Base-by-base conservation (phyloP, 1,140 invertebrate species). In the Sycobia sp. region DNA sequence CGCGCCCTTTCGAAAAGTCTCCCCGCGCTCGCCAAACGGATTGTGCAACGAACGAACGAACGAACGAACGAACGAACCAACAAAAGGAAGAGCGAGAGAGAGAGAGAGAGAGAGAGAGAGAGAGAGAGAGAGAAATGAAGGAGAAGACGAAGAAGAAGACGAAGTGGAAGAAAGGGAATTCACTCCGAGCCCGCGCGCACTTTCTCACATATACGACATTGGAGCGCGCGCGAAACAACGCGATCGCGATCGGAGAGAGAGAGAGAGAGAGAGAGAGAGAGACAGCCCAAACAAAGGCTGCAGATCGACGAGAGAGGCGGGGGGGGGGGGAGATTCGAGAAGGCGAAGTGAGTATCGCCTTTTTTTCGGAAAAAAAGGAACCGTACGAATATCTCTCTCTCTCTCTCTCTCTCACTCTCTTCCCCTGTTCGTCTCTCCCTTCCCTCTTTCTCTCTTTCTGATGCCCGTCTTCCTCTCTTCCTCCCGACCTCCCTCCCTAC, bases 301-400 rank as follows among this genome's bases (percentile, higher is more conserved):
- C n/a, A 22, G 34, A 7, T 10, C 38, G 54, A 56, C 18, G 20
- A 29, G 25, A 20, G 39, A 65, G 54, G 43, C 22, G 32, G 20
- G 53, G 34, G 25, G 58, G 53, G 58, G 23, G 29, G 34, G 18
- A 49, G 53, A 53, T 51, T 43, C 49, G 27, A 44, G 39, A 50
- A 49, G 32, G 16, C 25, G 38, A 36, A 18, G 8, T 13, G 20
- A 20, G 54, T 41, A 46, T 46, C 2, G 39, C 49, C 38, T 61
- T 61, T n/a, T n/a, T 61, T 53, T 51, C 49, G 49, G 49, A n/a
- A 22, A 44, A 50, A 53, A 25, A 43, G 53, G n/a, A 46, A 39
- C 51, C 55, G 41, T 41, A 54, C 63, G 51, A 59, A 59, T 50
- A 64, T n/a, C n/a, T n/a, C n/a, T n/a, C n/a, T n/a, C n/a, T n/a